Evolutionary conservation across 1,140 invertebrate genomes (phyloP).

Genomic region (Drosophila lacteicornis): DNA sequence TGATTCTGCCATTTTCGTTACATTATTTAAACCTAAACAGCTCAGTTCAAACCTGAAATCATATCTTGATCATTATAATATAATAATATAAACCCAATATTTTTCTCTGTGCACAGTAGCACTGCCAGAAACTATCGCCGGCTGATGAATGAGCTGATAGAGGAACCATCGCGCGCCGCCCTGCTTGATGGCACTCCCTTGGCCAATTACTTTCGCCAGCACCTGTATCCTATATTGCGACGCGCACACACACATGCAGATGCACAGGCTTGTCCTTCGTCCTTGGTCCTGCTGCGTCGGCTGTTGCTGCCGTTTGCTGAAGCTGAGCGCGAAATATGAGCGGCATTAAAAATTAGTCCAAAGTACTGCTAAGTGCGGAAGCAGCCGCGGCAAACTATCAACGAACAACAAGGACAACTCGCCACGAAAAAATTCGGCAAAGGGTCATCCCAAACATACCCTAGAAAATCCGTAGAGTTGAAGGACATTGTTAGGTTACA

Average conservation of each 20-base stretch:
- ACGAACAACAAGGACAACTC: slow-evolving; percentile 30
- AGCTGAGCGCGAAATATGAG: slow-evolving; percentile 63
- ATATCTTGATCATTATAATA: no score
- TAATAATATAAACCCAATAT: not conserved
- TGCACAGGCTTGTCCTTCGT: not conserved
- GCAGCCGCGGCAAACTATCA: slow-evolving; percentile 66
- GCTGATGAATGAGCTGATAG: slow-evolving; percentile 35
- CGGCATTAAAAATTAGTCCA: slow-evolving; percentile 78
- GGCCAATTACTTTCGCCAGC: slow-evolving; percentile 67
- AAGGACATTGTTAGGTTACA: no score
- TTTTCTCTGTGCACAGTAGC: not conserved
- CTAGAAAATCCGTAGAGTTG: not conserved
- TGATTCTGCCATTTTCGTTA: no score
- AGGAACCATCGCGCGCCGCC: slow-evolving; percentile 13
- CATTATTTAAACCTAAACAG: no score
- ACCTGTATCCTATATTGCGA: slow-evolving; percentile 66
- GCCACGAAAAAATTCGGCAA: not conserved
- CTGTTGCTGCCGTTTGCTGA: slow-evolving; percentile 27
- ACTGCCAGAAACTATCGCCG: slow-evolving; percentile 21
- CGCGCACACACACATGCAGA: slow-evolving; percentile 11
- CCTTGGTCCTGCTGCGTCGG: slow-evolving; percentile 13
- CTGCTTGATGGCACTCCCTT: slow-evolving; percentile 53
- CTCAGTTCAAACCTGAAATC: no score
- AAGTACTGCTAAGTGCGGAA: slow-evolving; percentile 77
- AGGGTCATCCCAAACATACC: slow-evolving; percentile 10